Conservation (phyloP, 2,888 invertebrate species). For the Diaperis boleti region DNA sequence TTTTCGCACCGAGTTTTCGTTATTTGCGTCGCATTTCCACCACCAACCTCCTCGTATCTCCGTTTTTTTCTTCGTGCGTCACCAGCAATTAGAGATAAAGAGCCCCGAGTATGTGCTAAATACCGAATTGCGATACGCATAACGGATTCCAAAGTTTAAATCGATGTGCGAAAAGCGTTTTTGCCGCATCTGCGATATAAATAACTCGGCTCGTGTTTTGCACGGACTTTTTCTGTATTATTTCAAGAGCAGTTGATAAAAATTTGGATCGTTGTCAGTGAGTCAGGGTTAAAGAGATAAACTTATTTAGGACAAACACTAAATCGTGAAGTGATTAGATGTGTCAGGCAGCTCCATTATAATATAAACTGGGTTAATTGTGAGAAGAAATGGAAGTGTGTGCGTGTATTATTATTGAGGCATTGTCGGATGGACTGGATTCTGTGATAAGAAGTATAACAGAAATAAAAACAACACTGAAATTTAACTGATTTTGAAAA, state of each 20-base stretch:
- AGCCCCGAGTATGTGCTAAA: neutral
- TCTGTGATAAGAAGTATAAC: too few species aligned
- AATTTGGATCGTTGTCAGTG: slow-evolving; percentile 40
- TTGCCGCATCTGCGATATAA: too few species aligned
- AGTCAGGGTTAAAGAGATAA: slow-evolving; percentile 46
- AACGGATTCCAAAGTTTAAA: too few species aligned
- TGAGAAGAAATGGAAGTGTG: slow-evolving; percentile 28
- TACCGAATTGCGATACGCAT: neutral
- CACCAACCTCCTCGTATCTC: too few species aligned
- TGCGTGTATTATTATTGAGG: slow-evolving; percentile 13
- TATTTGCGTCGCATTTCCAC: too few species aligned
- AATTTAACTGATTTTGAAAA: too few species aligned
- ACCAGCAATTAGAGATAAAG: neutral
- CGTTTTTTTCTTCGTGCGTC: neutral
- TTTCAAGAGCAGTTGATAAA: slow-evolving; percentile 33
- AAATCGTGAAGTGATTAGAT: slow-evolving; percentile 35
- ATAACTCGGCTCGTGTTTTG: neutral
- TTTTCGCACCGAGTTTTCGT: too few species aligned
- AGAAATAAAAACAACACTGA: too few species aligned
- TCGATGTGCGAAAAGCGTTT: too few species aligned
- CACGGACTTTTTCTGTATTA: slow-evolving; percentile 1
- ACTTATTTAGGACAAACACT: slow-evolving; percentile 39
- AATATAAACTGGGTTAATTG: slow-evolving; percentile 37
- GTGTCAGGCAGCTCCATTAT: slow-evolving; percentile 17
- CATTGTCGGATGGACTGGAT: slow-evolving; percentile 5